Evolutionary conservation across 2,797 vertebrate species (phyloP).

Genomic region (Lophius americanus): DNA sequence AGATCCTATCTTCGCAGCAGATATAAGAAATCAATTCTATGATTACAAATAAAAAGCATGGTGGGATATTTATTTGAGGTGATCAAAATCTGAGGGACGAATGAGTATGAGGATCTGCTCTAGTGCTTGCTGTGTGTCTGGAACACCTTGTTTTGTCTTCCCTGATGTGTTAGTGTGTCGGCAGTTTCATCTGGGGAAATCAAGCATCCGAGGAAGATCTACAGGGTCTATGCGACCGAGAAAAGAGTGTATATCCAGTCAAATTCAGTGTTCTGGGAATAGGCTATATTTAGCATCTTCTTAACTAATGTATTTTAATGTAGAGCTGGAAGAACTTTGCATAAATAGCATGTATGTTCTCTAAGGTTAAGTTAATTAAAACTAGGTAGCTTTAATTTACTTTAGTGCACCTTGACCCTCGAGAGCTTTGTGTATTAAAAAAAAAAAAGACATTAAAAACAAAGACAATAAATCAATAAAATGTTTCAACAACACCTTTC

Average conservation of each 20-base stretch:
- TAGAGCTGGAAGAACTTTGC: too few relatives aligned
- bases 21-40: background rate
- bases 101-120: too few relatives aligned
- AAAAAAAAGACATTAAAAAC: background rate
- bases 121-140: background rate
- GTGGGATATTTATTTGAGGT: too few relatives aligned
- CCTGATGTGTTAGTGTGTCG: background rate
- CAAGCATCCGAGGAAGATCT: conserved; percentile 16
- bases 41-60: background rate
- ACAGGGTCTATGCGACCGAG: conserved; percentile 10
- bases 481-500: too few relatives aligned
- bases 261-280: background rate
- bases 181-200: conserved; percentile 7
- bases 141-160: too few relatives aligned
- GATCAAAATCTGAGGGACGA: too few relatives aligned
- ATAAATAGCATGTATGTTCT: too few relatives aligned
- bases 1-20: background rate
- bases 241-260: background rate
- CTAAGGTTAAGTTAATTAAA: too few relatives aligned
- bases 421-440: background rate
- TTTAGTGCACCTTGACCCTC: background rate
- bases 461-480: background rate
- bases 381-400: background rate
- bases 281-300: too few relatives aligned
- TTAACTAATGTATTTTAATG: too few relatives aligned